A percentile compares a stretch with the other conserved stretches of the same genome.
Conservation (phyloP, 2,113 vertebrate genomes). For the Nematolebias whitei region DNA sequence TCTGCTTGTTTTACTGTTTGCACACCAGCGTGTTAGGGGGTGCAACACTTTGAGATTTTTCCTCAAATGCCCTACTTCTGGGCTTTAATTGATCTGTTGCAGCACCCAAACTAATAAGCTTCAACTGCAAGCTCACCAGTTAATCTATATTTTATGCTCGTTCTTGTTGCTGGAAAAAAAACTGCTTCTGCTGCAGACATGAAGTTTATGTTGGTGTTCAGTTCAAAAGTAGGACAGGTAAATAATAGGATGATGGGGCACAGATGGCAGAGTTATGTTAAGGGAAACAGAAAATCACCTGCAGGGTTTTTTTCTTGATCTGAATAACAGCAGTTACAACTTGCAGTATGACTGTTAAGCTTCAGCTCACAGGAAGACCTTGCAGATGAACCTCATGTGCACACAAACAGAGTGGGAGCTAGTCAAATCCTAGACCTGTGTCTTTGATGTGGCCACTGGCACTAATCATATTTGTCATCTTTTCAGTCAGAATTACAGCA, state of each 20-base stretch:
- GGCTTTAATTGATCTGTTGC: slow-evolving; percentile 35
- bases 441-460: slow-evolving; percentile 45
- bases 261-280: slow-evolving; percentile 5
- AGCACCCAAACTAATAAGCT: slow-evolving; percentile 26
- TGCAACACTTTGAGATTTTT: slow-evolving; percentile 36
- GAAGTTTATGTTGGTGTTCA: slow-evolving; percentile 5
- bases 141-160: slow-evolving; percentile 17
- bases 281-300: slow-evolving; percentile 1
- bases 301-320: slow-evolving; percentile 20
- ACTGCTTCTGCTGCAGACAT: background rate
- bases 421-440: slow-evolving; percentile 15
- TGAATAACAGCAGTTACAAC: slow-evolving; percentile 49
- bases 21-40: slow-evolving; percentile 25
- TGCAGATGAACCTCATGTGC: background rate
- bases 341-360: slow-evolving; percentile 53
- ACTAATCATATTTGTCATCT: slow-evolving; percentile 52
- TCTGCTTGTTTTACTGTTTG: slow-evolving; percentile 12
- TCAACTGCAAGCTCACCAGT: slow-evolving; percentile 47
- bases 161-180: slow-evolving; percentile 25
- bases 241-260: slow-evolving; percentile 11
- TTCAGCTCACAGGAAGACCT: slow-evolving; percentile 34
- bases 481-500: slow-evolving; percentile 29
- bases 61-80: slow-evolving; percentile 20
- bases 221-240: slow-evolving; percentile 37
- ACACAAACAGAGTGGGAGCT: slow-evolving; percentile 1